Evolutionary conservation across 2,797 vertebrate species (phyloP).

Genomic region (Glyptemys insculpta): DNA sequence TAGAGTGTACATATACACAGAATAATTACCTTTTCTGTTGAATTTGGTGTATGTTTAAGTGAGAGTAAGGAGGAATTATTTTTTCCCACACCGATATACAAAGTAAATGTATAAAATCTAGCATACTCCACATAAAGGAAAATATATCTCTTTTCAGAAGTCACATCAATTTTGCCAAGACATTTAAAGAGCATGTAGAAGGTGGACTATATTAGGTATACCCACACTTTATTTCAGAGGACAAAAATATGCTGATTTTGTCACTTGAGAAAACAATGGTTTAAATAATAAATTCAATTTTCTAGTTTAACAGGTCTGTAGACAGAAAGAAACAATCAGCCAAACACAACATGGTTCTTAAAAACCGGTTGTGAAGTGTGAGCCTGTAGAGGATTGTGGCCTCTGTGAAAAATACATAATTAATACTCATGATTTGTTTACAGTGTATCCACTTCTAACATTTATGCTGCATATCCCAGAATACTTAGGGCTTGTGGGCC

Average conservation of each 20-base stretch:
- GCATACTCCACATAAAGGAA: neutral
- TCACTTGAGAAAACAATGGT: neutral
- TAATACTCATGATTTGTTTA: neutral
- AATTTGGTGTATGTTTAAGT: neutral
- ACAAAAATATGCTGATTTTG: neutral
- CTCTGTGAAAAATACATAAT: slow-evolving; percentile 42
- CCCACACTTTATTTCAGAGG: neutral
- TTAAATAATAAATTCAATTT: neutral
- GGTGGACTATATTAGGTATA: neutral
- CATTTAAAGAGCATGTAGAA: neutral
- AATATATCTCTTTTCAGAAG: neutral
- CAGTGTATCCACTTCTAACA: slow-evolving; percentile 43
- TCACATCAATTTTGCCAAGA: neutral
- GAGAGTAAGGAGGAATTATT: slow-evolving; percentile 18
- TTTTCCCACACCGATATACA: neutral
- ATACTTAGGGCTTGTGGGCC: slow-evolving; percentile 51
- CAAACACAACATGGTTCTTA: slow-evolving; percentile 29
- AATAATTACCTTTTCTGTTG: neutral
- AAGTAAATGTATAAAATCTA: neutral
- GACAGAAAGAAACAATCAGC: slow-evolving; percentile 49
- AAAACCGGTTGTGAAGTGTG: slow-evolving; percentile 31
- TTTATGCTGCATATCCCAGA: slow-evolving; percentile 54
- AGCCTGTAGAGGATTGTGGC: slow-evolving; percentile 39
- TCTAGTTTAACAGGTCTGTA: neutral
- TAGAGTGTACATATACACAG: neutral